Conservation (phyloP, 2,888 invertebrate species). For the Agriopis leucophaearia region DNA sequence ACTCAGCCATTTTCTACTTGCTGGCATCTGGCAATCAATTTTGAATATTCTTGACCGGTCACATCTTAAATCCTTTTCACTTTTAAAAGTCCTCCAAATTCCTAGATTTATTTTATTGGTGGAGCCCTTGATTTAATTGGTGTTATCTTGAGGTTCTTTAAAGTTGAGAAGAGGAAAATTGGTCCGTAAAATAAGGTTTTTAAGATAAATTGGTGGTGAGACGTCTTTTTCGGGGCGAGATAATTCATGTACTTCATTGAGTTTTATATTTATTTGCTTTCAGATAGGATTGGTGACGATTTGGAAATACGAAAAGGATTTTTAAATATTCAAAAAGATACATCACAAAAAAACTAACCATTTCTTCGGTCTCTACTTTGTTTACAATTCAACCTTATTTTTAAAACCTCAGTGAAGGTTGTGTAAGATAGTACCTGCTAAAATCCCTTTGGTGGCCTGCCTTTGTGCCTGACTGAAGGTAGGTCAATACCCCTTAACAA, state of each 20-base stretch:
- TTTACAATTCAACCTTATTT: no score
- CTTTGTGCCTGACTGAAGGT: no score
- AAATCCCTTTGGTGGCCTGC: no score
- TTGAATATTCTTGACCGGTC: not conserved
- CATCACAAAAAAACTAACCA: no score
- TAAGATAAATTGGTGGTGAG: conserved; percentile 12
- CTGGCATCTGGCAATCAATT: not conserved
- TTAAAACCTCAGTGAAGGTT: no score
- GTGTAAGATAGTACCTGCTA: no score
- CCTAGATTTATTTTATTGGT: conserved; percentile 14
- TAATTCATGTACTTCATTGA: conserved; percentile 2
- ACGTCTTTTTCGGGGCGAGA: conserved; percentile 3
- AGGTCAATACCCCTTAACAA: no score
- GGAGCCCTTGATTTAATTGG: conserved; percentile 7
- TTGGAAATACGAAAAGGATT: no score
- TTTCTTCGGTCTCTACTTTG: no score
- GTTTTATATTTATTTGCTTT: not conserved
- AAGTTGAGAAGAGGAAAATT: conserved; percentile 11
- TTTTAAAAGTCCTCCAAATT: conserved; percentile 1
- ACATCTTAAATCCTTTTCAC: not conserved
- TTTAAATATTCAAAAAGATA: no score
- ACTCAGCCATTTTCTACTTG: not conserved
- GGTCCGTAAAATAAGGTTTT: conserved; percentile 7
- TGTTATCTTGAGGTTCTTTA: conserved; percentile 4
- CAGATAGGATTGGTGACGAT: not conserved